A percentile compares a stretch with the other conserved stretches of the same genome.
Evolutionary conservation across 2,888 invertebrate genomes (phyloP).

Genomic region (Cryptocephalus moraei): DNA sequence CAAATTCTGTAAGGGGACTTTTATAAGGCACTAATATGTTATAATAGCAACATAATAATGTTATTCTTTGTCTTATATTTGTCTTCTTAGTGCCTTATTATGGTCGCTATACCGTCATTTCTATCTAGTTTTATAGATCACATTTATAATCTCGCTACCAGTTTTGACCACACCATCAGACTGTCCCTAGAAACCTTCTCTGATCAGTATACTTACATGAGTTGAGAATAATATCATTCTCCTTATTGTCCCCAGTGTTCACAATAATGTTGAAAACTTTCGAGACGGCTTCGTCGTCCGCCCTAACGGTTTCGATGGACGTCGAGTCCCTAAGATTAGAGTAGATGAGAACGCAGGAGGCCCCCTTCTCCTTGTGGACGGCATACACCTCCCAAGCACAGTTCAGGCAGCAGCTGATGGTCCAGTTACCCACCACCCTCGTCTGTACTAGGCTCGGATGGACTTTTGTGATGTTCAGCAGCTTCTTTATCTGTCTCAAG

Average conservation of each 20-base stretch:
- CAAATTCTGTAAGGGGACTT: no score
- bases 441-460: slow-evolving; percentile 49
- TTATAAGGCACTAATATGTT: no score
- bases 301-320: slow-evolving; percentile 6
- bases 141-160: no score
- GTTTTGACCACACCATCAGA: no score
- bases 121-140: no score
- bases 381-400: slow-evolving; percentile 56
- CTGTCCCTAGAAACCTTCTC: no score
- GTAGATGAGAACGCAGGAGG: slow-evolving; percentile 44
- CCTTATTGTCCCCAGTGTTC: slow-evolving; percentile 14
- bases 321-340: slow-evolving; percentile 39
- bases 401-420: slow-evolving; percentile 51
- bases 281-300: slow-evolving; percentile 42
- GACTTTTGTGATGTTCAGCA: slow-evolving; percentile 43
- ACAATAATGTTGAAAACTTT: slow-evolving; percentile 20
- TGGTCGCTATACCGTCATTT: no score
- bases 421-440: slow-evolving; percentile 49
- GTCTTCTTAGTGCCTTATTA: no score
- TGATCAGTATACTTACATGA: slow-evolving; percentile 14
- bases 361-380: slow-evolving; percentile 45
- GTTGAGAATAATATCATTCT: slow-evolving; percentile 9
- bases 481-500: slow-evolving; percentile 41
- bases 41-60: no score
- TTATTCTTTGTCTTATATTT: no score